Conservation (phyloP, 2,113 vertebrate species). For the Kryptolebias marmoratus region DNA sequence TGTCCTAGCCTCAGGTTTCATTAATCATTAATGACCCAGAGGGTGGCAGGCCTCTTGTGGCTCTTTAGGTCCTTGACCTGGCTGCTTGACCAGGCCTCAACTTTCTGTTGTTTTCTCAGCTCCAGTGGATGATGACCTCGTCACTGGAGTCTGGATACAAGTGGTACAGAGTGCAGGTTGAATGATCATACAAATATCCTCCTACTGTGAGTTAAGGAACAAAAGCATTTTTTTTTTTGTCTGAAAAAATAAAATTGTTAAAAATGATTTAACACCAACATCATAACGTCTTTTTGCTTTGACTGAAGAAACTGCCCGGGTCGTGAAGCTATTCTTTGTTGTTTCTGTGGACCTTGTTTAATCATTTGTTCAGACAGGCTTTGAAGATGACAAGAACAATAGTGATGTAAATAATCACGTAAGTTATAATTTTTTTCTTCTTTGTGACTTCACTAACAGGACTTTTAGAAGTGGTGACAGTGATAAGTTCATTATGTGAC, state of each 20-base stretch:
- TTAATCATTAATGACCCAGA: conserved; percentile 73
- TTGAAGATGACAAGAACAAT: conserved; percentile 57
- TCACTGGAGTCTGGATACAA: conserved; percentile 13
- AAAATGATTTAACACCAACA: not conserved
- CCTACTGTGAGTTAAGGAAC: not conserved
- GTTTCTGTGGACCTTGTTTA: conserved; percentile 21
- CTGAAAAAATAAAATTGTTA: not conserved
- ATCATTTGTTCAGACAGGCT: conserved; percentile 41
- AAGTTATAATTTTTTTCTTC: not conserved
- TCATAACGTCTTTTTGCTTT: not conserved
- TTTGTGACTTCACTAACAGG: conserved; percentile 4
- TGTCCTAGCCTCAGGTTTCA: conserved; percentile 65
- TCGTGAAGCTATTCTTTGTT: conserved; percentile 17
- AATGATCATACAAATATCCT: not conserved
- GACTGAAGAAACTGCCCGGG: not conserved
- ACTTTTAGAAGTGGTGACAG: not conserved
- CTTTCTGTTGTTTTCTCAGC: conserved; percentile 66
- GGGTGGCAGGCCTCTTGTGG: conserved; percentile 34
- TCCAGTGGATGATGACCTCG: conserved; percentile 58
- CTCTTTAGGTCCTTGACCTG: conserved; percentile 70
- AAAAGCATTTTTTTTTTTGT: not conserved
- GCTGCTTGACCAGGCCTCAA: conserved; percentile 52
- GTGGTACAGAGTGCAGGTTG: conserved; percentile 9
- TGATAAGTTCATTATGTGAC: no score
- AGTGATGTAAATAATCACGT: conserved; percentile 40